These are phyloP conservation scores for Lepidurus apus DNA, from an alignment of 1,140 invertebrate genomes.

Conservation along the genomic window DNA sequence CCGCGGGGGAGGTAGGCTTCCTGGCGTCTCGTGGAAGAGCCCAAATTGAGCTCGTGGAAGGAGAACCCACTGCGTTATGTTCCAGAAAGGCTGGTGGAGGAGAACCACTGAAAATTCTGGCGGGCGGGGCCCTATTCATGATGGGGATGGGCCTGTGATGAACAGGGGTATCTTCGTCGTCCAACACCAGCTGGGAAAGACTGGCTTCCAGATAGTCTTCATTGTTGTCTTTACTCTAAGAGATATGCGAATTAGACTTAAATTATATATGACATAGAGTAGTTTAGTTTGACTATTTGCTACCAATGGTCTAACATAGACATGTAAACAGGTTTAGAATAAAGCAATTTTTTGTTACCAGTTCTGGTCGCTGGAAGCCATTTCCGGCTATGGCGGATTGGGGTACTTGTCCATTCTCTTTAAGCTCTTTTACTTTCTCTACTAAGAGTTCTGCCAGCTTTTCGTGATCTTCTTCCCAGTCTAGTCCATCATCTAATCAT, in stretches of 20 bases:
- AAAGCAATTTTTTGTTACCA: background rate
- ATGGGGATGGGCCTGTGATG: constrained; percentile 8
- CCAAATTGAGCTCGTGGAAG: constrained; percentile 38
- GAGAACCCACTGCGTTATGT: constrained; percentile 41
- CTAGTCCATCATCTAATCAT: constrained; percentile 46
- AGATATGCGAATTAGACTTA: background rate
- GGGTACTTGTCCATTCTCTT: background rate
- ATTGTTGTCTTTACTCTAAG: constrained; percentile 34
- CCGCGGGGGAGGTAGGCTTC: background rate
- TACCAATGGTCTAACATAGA: background rate
- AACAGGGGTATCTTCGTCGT: constrained; percentile 40
- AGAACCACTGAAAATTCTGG: constrained; percentile 30
- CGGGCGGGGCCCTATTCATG: constrained; percentile 22
- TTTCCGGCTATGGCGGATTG: background rate
- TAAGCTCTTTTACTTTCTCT: constrained; percentile 19
- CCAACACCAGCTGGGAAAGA: constrained; percentile 43
- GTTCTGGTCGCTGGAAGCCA: constrained; percentile 26
- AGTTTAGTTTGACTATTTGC: background rate
- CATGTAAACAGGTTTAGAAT: background rate
- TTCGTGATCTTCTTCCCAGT: constrained; percentile 68
- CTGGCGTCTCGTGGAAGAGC: constrained; percentile 30
- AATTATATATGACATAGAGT: background rate
- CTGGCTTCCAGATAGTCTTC: constrained; percentile 45
- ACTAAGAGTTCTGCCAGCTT: constrained; percentile 54
- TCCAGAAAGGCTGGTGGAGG: constrained; percentile 45